A percentile compares a stretch with the other conserved stretches of the same genome.
Conservation (phyloP, 1,140 invertebrate genomes). For the Sarcophaga bullata region DNA sequence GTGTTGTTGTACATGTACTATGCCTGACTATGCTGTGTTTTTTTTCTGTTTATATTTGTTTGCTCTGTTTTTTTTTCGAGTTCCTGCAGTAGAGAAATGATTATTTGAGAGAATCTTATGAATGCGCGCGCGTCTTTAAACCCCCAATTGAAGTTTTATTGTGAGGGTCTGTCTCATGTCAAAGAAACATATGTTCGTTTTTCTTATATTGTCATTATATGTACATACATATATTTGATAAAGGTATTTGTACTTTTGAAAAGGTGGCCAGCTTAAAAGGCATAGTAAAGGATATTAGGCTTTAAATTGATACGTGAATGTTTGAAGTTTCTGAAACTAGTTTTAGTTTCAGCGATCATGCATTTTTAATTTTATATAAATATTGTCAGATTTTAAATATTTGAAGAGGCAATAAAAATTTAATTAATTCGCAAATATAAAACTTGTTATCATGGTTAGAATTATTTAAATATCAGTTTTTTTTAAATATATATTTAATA, state of each 20-base stretch:
- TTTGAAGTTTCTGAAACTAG: no score
- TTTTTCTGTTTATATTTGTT: not conserved
- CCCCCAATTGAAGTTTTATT: not conserved
- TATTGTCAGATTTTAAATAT: no score
- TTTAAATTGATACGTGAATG: not conserved
- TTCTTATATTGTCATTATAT: not conserved
- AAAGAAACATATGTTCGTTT: not conserved
- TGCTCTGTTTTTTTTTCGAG: slow-evolving; percentile 11
- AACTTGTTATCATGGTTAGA: no score
- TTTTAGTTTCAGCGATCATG: not conserved
- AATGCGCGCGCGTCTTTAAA: slow-evolving; percentile 20
- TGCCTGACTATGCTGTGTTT: not conserved
- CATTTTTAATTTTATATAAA: no score
- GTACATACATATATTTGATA: not conserved
- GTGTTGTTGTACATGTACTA: not conserved
- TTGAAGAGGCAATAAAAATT: no score
- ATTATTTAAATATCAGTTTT: not conserved
- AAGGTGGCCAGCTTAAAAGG: not conserved
- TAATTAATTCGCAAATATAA: no score
- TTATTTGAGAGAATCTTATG: not conserved
- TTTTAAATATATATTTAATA: not conserved
- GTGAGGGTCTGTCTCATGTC: not conserved
- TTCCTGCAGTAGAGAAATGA: not conserved
- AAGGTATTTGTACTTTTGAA: not conserved
- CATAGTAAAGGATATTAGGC: not conserved